phyloP scores from a whole-genome alignment of 2,113 vertebrate genomes.

The Notiomystis cincta region DNA sequence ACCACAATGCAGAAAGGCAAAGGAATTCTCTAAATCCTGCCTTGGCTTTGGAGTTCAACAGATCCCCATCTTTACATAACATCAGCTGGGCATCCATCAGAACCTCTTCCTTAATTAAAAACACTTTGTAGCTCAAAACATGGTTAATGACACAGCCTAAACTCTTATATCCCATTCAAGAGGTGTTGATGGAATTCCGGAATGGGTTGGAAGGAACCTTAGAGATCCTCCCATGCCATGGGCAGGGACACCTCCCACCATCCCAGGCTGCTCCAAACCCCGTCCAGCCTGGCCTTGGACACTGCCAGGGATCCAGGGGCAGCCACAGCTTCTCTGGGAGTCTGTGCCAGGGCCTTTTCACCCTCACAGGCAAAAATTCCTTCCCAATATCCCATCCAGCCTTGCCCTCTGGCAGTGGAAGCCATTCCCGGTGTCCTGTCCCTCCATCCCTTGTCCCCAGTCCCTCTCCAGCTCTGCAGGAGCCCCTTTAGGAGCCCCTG shows the following conservation, averaged over 20 bases:
- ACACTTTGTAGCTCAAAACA: too few species aligned
- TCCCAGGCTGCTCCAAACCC: neutral
- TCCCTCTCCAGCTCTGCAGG: neutral
- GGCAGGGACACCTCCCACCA: fast-evolving
- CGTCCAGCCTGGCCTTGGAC: fast-evolving
- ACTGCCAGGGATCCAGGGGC: neutral
- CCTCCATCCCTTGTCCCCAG: neutral
- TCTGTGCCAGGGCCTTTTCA: neutral
- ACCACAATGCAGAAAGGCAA: neutral
- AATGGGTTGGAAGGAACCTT: neutral
- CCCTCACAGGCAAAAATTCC: fast-evolving
- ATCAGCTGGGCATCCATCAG: neutral
- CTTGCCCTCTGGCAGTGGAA: fast-evolving
- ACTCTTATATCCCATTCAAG: fast-evolving
- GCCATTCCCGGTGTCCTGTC: neutral
- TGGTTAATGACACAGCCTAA: neutral
- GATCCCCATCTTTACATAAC: fast-evolving
- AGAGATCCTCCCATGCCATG: neutral
- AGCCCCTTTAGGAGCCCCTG: neutral
- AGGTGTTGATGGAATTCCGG: fast-evolving
- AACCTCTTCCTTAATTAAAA: neutral
- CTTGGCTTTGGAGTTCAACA: neutral
- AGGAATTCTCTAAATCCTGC: neutral
- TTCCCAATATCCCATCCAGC: fast-evolving
- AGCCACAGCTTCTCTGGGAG: neutral